Percentiles rank a stretch among this genome's conserved stretches.
These are phyloP conservation scores for Pristionchus mayeri DNA, from an alignment of 2,888 invertebrate species.

Conservation along the genomic window DNA sequence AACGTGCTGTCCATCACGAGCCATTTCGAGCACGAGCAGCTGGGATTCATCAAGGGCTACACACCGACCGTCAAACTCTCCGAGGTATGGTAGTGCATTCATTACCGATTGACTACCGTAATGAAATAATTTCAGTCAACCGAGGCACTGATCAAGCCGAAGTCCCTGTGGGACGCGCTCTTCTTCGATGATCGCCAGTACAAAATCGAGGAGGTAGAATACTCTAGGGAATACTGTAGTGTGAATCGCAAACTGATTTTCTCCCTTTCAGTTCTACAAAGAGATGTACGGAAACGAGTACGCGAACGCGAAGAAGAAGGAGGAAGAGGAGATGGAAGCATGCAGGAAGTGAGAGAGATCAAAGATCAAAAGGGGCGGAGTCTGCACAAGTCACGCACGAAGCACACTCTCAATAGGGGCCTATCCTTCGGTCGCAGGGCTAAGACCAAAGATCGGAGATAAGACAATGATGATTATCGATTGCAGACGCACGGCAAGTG, in stretches of 20 bases:
- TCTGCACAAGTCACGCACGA: too few relatives aligned
- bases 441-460: neutral
- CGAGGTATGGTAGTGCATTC: neutral
- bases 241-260: too few relatives aligned
- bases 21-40: constrained; percentile 12
- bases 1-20: constrained; percentile 11
- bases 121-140: neutral
- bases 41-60: neutral
- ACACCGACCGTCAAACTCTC: neutral
- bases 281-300: constrained; percentile 16
- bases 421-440: too few relatives aligned
- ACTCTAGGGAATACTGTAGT: too few relatives aligned
- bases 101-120: neutral
- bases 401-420: too few relatives aligned
- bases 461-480: neutral
- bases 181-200: constrained; percentile 27
- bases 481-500: neutral
- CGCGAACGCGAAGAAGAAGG: neutral
- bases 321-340: neutral
- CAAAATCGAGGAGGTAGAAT: constrained; percentile 13
- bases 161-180: constrained; percentile 39
- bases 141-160: neutral
- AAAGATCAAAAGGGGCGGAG: too few relatives aligned
- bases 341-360: neutral
- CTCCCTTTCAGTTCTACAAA: neutral